Base-by-base conservation (phyloP, 2,888 invertebrate genomes). In the Drosophila anceps region DNA sequence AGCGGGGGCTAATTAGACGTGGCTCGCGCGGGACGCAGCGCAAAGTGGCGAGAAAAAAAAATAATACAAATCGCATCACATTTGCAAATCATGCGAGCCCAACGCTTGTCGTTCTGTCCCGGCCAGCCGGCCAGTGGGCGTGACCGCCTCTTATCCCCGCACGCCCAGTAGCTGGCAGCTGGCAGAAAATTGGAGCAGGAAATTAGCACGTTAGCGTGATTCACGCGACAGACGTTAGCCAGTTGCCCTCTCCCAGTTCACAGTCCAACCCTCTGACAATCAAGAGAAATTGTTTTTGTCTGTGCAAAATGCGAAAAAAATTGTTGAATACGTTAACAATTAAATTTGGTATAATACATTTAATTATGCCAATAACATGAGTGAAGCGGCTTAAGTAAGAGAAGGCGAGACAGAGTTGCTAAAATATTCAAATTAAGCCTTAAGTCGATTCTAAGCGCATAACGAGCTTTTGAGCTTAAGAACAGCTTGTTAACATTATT, bases 181-280 rank as follows among this genome's bases (percentile, higher is more conserved):
- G 80, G 77, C 70, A 39, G 39, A 70, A 76, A 73, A 83, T 76
- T 67, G 65, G 82, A 81, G 63, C 65, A 54, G 70, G 60, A 84
- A 77, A 86, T 84, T 69, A 79, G 86, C 84, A 84, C 86, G 82
- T 86, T 85, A 72, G 84, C 84, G 86, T 85, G 84, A 85, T 85
- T 85, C 86, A 85, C 84, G 84, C 86, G 86, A 85, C 86, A 85
- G 63, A 27, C 54, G 44, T 44, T 15, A 35, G 20, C 9, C 35
- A 29, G 6, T 7, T 31, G 18, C 31, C 29, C 50, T 15, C n/a
- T n/a, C n/a, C n/a, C n/a, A 18, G n/a, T 18, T 24, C 31, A 12
- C 50, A 50, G 35, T 24, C 35, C 35, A 35, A 10, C 51, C 35
- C 33, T 35, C 51, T 9, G 54, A 39, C 62, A 60, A 63, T 68